phyloP scores from a whole-genome alignment of 2,888 invertebrate species.

The Parascotia fuliginaria region DNA sequence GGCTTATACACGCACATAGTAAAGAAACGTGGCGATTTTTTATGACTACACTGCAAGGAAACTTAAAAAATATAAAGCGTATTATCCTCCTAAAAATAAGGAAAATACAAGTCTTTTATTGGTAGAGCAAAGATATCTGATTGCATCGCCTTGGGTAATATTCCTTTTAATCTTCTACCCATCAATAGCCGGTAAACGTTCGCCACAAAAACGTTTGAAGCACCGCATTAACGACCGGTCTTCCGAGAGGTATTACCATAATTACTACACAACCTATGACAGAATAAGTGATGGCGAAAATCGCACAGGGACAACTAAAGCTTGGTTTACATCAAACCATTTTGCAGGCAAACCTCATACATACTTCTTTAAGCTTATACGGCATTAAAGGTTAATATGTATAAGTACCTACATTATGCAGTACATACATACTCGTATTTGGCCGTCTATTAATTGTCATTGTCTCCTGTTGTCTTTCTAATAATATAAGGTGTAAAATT shows the following conservation, averaged over 20 bases:
- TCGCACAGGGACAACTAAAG: background rate
- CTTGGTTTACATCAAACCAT: background rate
- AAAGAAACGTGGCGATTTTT: slow-evolving; percentile 11
- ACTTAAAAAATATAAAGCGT: slow-evolving; percentile 5
- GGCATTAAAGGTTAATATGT: too few species aligned
- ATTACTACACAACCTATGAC: background rate
- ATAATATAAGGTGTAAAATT: too few species aligned
- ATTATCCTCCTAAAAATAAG: slow-evolving; percentile 3
- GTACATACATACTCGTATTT: too few species aligned
- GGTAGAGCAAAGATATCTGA: slow-evolving; percentile 5
- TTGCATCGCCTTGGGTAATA: slow-evolving; percentile 13
- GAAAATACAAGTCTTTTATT: slow-evolving; percentile 5
- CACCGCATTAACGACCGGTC: background rate
- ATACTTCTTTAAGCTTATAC: too few species aligned
- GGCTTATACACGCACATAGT: slow-evolving; percentile 2
- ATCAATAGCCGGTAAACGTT: slow-evolving; percentile 8
- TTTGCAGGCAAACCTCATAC: too few species aligned
- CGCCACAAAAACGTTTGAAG: background rate
- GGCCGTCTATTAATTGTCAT: too few species aligned
- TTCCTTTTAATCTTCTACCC: slow-evolving; percentile 8
- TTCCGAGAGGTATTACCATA: slow-evolving; percentile 4
- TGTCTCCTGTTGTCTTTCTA: too few species aligned
- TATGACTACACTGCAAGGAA: slow-evolving; percentile 11
- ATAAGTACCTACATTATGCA: too few species aligned
- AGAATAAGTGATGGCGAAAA: slow-evolving; percentile 3